A percentile compares a stretch with the other conserved stretches of the same genome.
Conservation (phyloP, 2,888 invertebrate species). For the Acanthopleura granulata region DNA sequence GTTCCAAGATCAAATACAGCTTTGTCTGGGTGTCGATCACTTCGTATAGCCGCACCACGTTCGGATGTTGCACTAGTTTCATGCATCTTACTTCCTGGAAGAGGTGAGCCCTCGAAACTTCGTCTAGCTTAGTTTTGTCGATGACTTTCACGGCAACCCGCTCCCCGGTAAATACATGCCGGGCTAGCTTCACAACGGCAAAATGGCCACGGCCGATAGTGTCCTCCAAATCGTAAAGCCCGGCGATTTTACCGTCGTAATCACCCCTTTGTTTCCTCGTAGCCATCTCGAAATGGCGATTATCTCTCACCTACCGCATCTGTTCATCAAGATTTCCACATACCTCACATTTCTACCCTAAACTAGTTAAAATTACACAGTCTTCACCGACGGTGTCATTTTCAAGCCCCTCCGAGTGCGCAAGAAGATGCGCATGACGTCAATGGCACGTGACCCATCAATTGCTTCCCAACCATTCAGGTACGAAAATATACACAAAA, state of each 20-base stretch:
- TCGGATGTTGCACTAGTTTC: slow-evolving; percentile 99
- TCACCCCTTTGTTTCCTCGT: slow-evolving; percentile 51
- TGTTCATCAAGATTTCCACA: slow-evolving; percentile 6
- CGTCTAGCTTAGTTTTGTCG: slow-evolving; percentile 97
- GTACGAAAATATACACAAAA: slow-evolving; percentile 6
- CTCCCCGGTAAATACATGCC: slow-evolving; percentile 99
- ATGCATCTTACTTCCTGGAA: slow-evolving; percentile 87
- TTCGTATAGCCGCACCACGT: slow-evolving; percentile 97
- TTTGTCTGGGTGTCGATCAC: slow-evolving; percentile 99
- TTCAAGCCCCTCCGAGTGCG: slow-evolving; percentile 46
- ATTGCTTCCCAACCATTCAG: slow-evolving; percentile 10
- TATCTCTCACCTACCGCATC: slow-evolving; percentile 15
- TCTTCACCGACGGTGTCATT: slow-evolving; percentile 7
- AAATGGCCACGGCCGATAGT: slow-evolving; percentile 98
- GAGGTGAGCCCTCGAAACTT: slow-evolving; percentile 93
- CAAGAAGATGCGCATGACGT: slow-evolving; percentile 53
- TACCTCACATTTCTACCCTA: not conserved
- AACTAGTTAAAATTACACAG: not conserved
- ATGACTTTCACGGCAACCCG: slow-evolving; percentile 98
- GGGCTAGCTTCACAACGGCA: slow-evolving; percentile 96
- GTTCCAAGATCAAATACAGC: slow-evolving; percentile 87
- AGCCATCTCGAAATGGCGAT: slow-evolving; percentile 39
- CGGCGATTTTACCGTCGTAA: slow-evolving; percentile 72
- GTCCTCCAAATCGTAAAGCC: slow-evolving; percentile 96
- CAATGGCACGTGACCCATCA: slow-evolving; percentile 41